Evolutionary conservation across 1,140 invertebrate genomes (phyloP).

Genomic region (Platyscapa corneri): DNA sequence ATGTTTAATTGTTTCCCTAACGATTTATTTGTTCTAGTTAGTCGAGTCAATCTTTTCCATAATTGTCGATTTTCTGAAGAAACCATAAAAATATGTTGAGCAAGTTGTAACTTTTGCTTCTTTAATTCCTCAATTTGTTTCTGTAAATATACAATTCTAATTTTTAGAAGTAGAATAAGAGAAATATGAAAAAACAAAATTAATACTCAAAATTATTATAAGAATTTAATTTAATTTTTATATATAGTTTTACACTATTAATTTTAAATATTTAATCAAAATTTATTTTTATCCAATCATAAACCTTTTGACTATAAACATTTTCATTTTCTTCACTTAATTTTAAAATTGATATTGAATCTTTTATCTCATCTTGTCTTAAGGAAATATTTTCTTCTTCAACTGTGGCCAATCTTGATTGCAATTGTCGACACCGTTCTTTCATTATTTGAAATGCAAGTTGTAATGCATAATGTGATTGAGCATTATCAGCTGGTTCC

Average conservation of each 20-base stretch:
- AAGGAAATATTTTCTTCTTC: constrained; percentile 85
- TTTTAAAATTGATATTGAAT: constrained; percentile 45
- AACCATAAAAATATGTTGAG: constrained; percentile 85
- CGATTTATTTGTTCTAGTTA: constrained; percentile 77
- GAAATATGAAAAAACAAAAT: not conserved
- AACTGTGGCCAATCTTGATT: constrained; percentile 79
- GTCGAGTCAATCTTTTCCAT: constrained; percentile 82
- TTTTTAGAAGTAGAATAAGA: not conserved
- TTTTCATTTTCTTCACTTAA: constrained; percentile 50
- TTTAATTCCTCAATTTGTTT: constrained; percentile 80
- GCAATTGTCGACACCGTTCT: constrained; percentile 83
- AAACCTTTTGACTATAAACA: constrained; percentile 58
- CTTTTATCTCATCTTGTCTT: constrained; percentile 73
- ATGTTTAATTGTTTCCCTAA: constrained; percentile 73
- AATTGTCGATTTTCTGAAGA: constrained; percentile 85
- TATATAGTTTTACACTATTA: not conserved
- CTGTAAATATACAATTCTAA: constrained; percentile 63
- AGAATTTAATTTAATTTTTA: not conserved
- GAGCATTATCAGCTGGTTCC: no score
- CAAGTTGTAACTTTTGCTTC: constrained; percentile 83
- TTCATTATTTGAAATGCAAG: constrained; percentile 86
- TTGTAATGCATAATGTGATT: constrained; percentile 78
- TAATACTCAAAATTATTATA: not conserved
- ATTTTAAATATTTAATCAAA: not conserved
- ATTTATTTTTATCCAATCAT: not conserved